A percentile compares a stretch with the other conserved stretches of the same genome.
Evolutionary conservation across 2,113 vertebrate species (phyloP).

Genomic region (Alethe diademata): DNA sequence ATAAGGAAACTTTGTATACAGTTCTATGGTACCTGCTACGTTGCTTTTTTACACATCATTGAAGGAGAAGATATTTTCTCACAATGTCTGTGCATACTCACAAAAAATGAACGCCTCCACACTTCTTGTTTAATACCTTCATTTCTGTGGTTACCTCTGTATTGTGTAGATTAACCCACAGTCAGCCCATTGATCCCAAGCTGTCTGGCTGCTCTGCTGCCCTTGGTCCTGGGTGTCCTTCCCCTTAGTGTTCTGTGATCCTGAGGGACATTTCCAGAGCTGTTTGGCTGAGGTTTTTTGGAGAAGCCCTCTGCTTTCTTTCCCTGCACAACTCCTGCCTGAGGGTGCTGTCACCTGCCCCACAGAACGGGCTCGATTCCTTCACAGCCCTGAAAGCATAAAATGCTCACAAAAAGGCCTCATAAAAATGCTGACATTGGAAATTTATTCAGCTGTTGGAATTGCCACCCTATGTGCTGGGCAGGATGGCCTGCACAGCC

Average conservation of each 20-base stretch:
- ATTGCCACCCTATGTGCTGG: too few species aligned
- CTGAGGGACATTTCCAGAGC: neutral
- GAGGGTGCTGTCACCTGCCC: neutral
- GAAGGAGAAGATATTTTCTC: neutral
- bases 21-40: neutral
- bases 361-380: accelerated
- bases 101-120: neutral
- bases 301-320: neutral
- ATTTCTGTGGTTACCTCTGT: neutral
- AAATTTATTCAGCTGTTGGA: neutral
- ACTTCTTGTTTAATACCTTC: neutral
- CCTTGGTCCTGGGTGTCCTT: accelerated
- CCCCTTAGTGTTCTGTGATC: neutral
- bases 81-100: neutral
- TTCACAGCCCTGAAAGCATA: neutral
- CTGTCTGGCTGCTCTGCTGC: neutral
- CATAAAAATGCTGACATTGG: neutral
- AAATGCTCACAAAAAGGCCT: neutral
- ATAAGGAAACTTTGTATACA: neutral
- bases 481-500: neutral
- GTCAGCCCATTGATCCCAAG: neutral
- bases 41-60: neutral
- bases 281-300: accelerated
- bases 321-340: neutral
- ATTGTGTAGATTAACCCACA: neutral